These are phyloP conservation scores for Solen grandis DNA, from an alignment of 1,140 invertebrate species.

Conservation along the genomic window DNA sequence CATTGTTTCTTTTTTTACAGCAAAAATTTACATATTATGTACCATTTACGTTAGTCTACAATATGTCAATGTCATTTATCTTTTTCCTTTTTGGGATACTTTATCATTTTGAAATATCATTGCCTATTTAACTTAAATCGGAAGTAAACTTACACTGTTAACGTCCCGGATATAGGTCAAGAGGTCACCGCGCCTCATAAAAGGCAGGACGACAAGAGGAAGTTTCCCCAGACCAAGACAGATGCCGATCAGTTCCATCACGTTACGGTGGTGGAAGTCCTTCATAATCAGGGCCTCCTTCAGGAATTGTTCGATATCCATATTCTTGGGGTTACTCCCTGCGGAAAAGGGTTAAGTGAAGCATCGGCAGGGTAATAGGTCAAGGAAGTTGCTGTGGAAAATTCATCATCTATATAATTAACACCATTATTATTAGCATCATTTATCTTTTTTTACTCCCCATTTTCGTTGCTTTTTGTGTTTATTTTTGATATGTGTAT, in stretches of 20 bases:
- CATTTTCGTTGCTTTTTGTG: not conserved
- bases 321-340: constrained; percentile 53
- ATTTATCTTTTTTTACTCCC: not conserved
- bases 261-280: constrained; percentile 80
- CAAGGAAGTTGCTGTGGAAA: not conserved
- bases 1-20: too few species aligned
- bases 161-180: constrained; percentile 78
- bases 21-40: too few species aligned
- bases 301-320: constrained; percentile 74
- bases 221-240: constrained; percentile 70
- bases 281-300: constrained; percentile 81
- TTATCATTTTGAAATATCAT: too few species aligned
- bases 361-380: not conserved
- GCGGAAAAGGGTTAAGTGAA: not conserved
- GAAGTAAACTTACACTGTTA: constrained; percentile 67
- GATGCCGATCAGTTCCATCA: constrained; percentile 80
- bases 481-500: not conserved
- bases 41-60: too few species aligned
- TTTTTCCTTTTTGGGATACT: too few species aligned
- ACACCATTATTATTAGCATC: not conserved
- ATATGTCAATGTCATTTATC: too few species aligned
- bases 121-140: not conserved
- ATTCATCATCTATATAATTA: not conserved
- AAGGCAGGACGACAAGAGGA: constrained; percentile 81
- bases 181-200: constrained; percentile 81